Base-by-base conservation (phyloP, 2,113 vertebrate species). In the Oryzias woworae region DNA sequence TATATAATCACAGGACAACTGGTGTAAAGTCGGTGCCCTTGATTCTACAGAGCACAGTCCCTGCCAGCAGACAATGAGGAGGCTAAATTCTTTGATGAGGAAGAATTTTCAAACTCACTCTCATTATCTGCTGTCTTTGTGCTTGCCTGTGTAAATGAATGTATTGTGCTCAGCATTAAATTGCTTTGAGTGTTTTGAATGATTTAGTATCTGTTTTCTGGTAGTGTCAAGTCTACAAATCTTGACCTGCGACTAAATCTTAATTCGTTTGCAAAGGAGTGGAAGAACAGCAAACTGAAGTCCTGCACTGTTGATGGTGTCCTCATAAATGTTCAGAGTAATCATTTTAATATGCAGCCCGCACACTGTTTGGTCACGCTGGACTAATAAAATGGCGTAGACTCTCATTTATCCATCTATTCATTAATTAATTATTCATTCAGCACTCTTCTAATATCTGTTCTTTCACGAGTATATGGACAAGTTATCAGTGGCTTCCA, bases 81-180 rank as follows among this genome's bases (percentile, higher is more conserved):
- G 73, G 74, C 75, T 82, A 83, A 87, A 78, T 85, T 80, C 75
- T 86, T 73, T 77, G 71, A 84, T 79, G 73, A 71, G 71, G 75
- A 60, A 47, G 69, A 75, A 66, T 66, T 49, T 41, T 44, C 67
- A 36, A 64, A 57, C 52, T 59, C 63, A 48, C 71, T 53, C 72
- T 26, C 36, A 60, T 61, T 68, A 65, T 68, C 68, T 20, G 43
- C 50, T 4, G 36, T 18, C 53, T 73, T 61, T 66, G 45, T 80
- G 51, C 51, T 17, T 20, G 59, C 7, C 8, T 75, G 59, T 15
- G 8, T 36, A 3, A 64, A n/a, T 71, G 46, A 23, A 26, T 74
- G 55, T 14, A 14, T 71, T 77, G 57, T 58, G 51, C 58, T 51
- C 47, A 20, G 47, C 56, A 56, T 63, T 36, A 56, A 42, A 66